Percentiles rank a stretch among this genome's conserved stretches.
phyloP scores from a whole-genome alignment of 1,140 invertebrate species.

The Kradibia gibbosae region DNA sequence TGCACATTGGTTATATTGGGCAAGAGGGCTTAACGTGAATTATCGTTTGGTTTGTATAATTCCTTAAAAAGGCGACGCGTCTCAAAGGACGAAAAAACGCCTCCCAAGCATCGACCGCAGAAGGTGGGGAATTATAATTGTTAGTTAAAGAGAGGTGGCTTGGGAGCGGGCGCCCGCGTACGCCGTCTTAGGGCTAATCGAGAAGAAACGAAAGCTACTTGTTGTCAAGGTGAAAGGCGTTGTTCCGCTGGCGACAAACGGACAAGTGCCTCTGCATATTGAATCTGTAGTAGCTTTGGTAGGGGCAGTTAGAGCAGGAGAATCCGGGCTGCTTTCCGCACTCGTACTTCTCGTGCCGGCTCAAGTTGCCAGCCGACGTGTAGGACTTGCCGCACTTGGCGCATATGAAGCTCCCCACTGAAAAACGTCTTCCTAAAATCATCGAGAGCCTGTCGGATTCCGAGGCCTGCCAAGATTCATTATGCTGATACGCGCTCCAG shows the following conservation, averaged over 20 bases:
- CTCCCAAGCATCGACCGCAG: too few species aligned
- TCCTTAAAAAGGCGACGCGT: too few species aligned
- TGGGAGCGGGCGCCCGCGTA: too few species aligned
- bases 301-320: constrained; percentile 24
- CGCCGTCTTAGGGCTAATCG: too few species aligned
- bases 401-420: neutral
- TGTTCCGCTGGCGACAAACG: neutral
- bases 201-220: neutral
- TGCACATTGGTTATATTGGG: too few species aligned
- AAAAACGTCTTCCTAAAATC: neutral
- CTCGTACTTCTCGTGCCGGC: constrained; percentile 70
- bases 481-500: neutral
- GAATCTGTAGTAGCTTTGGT: constrained; percentile 31
- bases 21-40: too few species aligned
- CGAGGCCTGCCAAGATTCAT: neutral
- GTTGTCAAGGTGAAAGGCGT: neutral
- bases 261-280: constrained; percentile 20
- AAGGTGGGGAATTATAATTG: too few species aligned
- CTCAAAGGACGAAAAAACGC: too few species aligned
- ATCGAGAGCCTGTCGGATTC: neutral
- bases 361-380: constrained; percentile 59
- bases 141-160: too few species aligned
- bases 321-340: constrained; percentile 71
- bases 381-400: constrained; percentile 67
- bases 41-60: too few species aligned